Evolutionary conservation across 2,113 vertebrate species (phyloP), one percentile per base, ranked within the genome.

Genomic region (Spilogale gracilis): DNA sequence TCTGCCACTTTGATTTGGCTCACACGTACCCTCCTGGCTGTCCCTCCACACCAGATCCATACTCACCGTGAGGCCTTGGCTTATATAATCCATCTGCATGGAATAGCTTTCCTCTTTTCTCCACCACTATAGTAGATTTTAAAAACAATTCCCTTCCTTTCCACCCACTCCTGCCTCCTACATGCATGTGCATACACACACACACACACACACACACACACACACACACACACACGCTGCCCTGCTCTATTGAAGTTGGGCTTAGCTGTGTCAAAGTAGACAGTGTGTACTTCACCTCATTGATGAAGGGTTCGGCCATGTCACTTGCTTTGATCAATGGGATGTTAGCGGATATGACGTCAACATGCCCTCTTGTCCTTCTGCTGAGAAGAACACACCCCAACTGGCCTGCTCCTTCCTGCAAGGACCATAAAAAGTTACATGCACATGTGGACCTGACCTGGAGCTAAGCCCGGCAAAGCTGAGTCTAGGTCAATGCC

Each of bases 381-480:
- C 52, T 56, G 52, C 21, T n/a, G 48, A 84, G 30, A 32, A 80
- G 23, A 79, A 16, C 30, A 21, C 9, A 50, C 58, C 23, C 16
- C 38, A 25, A 4, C 2, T 61, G 60, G 20, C 65, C 21, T 9
- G 3, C 13, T 67, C 20, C 48, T 67, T 67, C 13, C 32, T 32
- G 5, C 9, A 48, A 71, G 32, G 43, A 81, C 21, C 20, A 7
- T 67, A 8, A 79, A 61, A 60, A 56, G 45, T 14, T 0, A 32
- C 5, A 9, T 7, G 18, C 6, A 25, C 6, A 12, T 5, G 23
- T 89, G 50, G 27, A n/a, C 2, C 25, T 0, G 0, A 80, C 2
- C 43, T 14, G 9, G 69, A 94, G 23, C 27, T 12, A 16, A 48
- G 69, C 50, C 45, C 50, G 74, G 48, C 1, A 0, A 27, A 48